A percentile compares a stretch with the other conserved stretches of the same genome.
These are phyloP conservation scores for Pelobates cultripes DNA, from an alignment of 2,797 vertebrate species.

Conservation along the genomic window DNA sequence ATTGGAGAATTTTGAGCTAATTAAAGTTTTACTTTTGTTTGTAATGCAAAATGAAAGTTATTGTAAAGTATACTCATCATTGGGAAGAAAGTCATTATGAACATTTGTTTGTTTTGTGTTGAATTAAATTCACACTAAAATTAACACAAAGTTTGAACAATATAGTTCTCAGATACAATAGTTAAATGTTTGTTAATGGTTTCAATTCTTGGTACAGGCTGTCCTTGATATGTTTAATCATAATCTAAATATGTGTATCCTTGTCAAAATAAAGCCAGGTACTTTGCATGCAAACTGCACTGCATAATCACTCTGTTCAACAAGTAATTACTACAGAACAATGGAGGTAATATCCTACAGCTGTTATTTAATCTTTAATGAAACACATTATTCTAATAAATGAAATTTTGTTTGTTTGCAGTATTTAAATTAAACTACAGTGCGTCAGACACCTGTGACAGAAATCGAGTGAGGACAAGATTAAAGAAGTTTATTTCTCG, in stretches of 20 bases:
- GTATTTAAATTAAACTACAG: conserved; percentile 85
- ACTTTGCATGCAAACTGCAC: conserved; percentile 7
- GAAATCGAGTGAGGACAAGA: conserved; percentile 86
- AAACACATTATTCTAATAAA: conserved; percentile 44
- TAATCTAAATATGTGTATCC: conserved; percentile 8
- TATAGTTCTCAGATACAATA: neutral
- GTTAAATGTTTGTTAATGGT: neutral
- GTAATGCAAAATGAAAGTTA: too few species aligned
- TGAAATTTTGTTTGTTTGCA: conserved; percentile 61
- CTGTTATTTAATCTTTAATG: conserved; percentile 52
- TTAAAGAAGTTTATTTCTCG: conserved; percentile 92
- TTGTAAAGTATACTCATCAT: too few species aligned
- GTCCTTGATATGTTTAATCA: neutral
- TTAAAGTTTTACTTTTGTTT: too few species aligned
- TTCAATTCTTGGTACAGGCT: neutral
- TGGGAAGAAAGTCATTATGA: too few species aligned
- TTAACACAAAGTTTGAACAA: neutral
- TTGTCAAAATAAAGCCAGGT: conserved; percentile 5
- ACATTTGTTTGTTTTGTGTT: neutral
- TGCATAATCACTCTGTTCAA: conserved; percentile 52
- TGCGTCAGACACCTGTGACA: conserved; percentile 80
- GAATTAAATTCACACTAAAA: neutral
- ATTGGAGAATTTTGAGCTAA: too few species aligned
- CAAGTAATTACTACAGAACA: conserved; percentile 60
- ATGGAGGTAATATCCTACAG: conserved; percentile 41